These are phyloP conservation scores for Cladorhizidae sp. DNA, from an alignment of 37 sponge, comb jelly and placozoan species.

Conservation along the genomic window DNA sequence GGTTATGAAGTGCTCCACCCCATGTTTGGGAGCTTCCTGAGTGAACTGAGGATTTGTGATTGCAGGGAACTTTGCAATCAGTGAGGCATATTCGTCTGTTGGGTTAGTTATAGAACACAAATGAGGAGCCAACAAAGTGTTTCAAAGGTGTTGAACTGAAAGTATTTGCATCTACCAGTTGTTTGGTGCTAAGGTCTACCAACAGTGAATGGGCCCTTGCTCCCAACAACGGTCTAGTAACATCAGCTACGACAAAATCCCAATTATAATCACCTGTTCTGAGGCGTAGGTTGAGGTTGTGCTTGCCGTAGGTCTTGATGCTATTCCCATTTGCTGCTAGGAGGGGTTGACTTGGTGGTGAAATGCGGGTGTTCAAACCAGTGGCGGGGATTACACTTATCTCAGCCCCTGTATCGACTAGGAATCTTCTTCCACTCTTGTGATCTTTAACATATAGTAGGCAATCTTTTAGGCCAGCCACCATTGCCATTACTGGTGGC, in stretches of 20 bases:
- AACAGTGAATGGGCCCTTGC: too few relatives aligned
- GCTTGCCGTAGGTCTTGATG: constrained; percentile 32
- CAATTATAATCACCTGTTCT: too few relatives aligned
- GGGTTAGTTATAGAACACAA: background rate
- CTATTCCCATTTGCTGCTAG: constrained; percentile 31
- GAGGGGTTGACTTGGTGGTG: constrained; percentile 4
- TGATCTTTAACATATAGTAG: background rate
- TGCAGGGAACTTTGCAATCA: constrained; percentile 31
- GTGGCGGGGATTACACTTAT: constrained; percentile 44
- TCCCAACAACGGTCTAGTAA: too few relatives aligned
- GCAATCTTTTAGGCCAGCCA: background rate
- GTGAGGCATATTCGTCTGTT: constrained; percentile 1
- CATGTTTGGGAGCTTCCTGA: too few relatives aligned
- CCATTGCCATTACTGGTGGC: too few relatives aligned
- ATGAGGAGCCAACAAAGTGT: too few relatives aligned
- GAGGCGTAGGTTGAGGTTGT: too few relatives aligned
- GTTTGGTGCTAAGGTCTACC: too few relatives aligned
- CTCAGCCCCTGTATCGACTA: constrained; percentile 50
- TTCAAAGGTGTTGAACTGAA: too few relatives aligned
- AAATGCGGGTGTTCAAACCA: too few relatives aligned
- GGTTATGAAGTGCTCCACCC: too few relatives aligned
- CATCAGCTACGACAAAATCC: constrained; percentile 52
- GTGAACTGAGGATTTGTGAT: constrained; percentile 22
- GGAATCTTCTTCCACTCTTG: background rate
- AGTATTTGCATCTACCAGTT: too few relatives aligned